A percentile compares a stretch with the other conserved stretches of the same genome.
These are phyloP conservation scores for Cynaeus angustus DNA, from an alignment of 2,888 invertebrate species.

Conservation along the genomic window DNA sequence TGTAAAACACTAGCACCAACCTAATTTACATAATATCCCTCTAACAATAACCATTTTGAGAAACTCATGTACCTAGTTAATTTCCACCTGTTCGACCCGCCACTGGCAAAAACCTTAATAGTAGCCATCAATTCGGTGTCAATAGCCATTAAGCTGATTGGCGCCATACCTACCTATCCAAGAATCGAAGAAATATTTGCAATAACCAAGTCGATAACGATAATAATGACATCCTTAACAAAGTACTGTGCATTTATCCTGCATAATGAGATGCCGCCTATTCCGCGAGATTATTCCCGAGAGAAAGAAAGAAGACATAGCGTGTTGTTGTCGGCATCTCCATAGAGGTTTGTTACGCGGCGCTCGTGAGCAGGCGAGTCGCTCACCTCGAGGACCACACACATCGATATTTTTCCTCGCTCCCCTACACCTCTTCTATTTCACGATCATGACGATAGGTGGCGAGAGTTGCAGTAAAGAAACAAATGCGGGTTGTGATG, in stretches of 20 bases:
- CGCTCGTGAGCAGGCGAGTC: constrained; percentile 69
- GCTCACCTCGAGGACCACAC: constrained; percentile 71
- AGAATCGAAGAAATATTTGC: constrained; percentile 35
- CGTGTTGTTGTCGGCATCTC: constrained; percentile 59
- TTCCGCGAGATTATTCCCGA: constrained; percentile 47
- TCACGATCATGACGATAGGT: constrained; percentile 22
- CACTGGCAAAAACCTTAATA: constrained; percentile 23
- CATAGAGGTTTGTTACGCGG: constrained; percentile 65
- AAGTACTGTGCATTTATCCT: constrained; percentile 44
- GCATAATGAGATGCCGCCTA: constrained; percentile 52
- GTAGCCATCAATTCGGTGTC: constrained; percentile 15
- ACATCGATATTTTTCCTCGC: constrained; percentile 63
- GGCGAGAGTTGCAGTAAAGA: constrained; percentile 31
- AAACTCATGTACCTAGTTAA: no score
- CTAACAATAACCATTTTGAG: no score
- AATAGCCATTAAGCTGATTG: constrained; percentile 40
- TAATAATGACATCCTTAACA: constrained; percentile 50
- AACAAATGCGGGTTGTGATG: constrained; percentile 14
- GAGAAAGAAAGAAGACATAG: constrained; percentile 49
- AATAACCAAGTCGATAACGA: constrained; percentile 39
- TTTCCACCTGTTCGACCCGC: constrained; percentile 12
- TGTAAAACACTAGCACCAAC: no score
- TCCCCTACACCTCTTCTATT: constrained; percentile 11
- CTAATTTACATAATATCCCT: no score
- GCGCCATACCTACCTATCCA: constrained; percentile 3